Evolutionary conservation across 2,113 vertebrate genomes (phyloP).

Genomic region (Daubentonia madagascariensis): DNA sequence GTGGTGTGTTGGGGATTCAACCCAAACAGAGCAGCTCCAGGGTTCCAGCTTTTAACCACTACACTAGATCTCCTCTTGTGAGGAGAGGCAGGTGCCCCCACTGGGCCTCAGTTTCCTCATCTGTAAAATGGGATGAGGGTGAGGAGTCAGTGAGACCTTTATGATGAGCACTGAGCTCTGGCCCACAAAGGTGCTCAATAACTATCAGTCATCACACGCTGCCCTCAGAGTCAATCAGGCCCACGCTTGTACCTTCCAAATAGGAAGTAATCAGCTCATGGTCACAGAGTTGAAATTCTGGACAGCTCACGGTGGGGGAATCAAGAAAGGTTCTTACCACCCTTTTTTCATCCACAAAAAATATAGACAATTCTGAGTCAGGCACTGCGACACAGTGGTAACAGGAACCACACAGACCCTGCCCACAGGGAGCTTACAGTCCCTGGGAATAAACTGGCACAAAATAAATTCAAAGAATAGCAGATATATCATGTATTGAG

Average conservation of each 20-base stretch:
- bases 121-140: neutral
- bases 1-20: neutral
- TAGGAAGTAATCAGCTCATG: neutral
- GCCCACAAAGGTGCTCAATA: neutral
- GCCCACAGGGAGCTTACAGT: neutral
- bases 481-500: accelerated
- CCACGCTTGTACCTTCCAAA: neutral
- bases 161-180: neutral
- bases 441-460: neutral
- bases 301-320: neutral
- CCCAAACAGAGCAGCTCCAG: neutral
- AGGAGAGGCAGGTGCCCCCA: neutral
- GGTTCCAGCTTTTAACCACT: neutral
- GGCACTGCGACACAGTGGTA: neutral
- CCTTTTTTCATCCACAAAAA: neutral
- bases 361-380: neutral
- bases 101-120: neutral
- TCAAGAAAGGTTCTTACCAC: neutral
- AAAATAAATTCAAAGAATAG: neutral
- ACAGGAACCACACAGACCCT: neutral
- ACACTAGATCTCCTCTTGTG: neutral
- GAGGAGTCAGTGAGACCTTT: neutral
- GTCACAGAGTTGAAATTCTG: neutral
- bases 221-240: neutral
- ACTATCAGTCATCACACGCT: neutral